Percentiles rank a stretch among this genome's conserved stretches.
Evolutionary conservation across 2,888 invertebrate genomes (phyloP).

Genomic region (Oxycera nigricornis): DNA sequence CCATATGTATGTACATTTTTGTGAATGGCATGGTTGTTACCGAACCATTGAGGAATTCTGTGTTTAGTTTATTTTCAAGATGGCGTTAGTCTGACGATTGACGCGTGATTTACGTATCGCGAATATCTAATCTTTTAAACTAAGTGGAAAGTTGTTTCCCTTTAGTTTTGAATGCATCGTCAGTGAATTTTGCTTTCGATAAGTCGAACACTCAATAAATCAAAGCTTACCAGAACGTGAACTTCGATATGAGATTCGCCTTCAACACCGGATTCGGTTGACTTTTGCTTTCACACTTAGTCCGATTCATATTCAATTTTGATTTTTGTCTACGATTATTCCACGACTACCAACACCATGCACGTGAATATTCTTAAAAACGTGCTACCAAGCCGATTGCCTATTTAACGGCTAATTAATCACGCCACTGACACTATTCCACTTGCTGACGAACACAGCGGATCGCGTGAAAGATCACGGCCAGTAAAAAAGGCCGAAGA

Average conservation of each 20-base stretch:
- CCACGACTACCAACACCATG: background rate
- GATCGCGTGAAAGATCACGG: background rate
- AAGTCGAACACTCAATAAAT: too few relatives aligned
- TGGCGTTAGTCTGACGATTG: too few relatives aligned
- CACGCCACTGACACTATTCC: background rate
- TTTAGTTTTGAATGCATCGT: too few relatives aligned
- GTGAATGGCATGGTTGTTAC: too few relatives aligned
- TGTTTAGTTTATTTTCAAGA: too few relatives aligned
- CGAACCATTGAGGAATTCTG: too few relatives aligned
- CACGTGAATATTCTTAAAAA: background rate
- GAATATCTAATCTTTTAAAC: too few relatives aligned
- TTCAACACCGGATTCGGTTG: slow-evolving; percentile 25
- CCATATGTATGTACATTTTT: too few relatives aligned
- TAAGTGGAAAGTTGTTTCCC: too few relatives aligned
- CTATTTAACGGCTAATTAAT: background rate
- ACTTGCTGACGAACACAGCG: background rate
- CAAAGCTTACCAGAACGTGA: slow-evolving; percentile 31
- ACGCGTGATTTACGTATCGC: too few relatives aligned
- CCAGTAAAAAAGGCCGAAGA: background rate
- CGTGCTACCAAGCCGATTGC: background rate
- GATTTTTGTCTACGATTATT: background rate
- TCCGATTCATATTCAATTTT: slow-evolving; percentile 8
- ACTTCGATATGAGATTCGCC: slow-evolving; percentile 37
- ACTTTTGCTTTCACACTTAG: slow-evolving; percentile 23
- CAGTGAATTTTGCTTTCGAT: too few relatives aligned